phyloP scores from a whole-genome alignment of 1,140 invertebrate genomes.

The Drosophila persimilis region DNA sequence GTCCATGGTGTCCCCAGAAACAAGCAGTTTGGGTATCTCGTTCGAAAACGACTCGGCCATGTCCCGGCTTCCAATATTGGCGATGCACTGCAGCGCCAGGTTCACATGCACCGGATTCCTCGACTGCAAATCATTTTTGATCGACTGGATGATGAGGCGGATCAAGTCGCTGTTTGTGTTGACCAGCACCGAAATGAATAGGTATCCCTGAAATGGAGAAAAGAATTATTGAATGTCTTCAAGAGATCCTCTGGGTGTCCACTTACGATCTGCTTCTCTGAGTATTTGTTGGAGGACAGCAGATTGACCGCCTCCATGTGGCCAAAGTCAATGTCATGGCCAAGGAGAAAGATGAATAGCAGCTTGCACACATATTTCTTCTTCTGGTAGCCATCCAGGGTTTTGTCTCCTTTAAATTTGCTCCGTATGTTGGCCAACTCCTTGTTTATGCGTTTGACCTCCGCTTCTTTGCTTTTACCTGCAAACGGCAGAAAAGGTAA shows the following conservation, averaged over 20 bases:
- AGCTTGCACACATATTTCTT: constrained; percentile 99
- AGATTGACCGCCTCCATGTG: constrained; percentile 99
- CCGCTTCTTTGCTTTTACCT: constrained; percentile 99
- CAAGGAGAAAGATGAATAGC: constrained; percentile 98
- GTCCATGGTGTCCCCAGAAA: constrained; percentile 99
- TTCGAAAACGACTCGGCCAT: constrained; percentile 99
- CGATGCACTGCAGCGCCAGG: constrained; percentile 99
- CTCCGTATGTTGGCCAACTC: constrained; percentile 99
- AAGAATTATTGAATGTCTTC: constrained; percentile 19
- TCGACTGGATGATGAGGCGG: constrained; percentile 99
- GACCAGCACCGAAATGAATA: constrained; percentile 99
- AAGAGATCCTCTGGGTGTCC: background rate
- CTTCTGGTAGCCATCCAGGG: constrained; percentile 99
- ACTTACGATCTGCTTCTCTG: constrained; percentile 99
- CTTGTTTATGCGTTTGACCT: constrained; percentile 99
- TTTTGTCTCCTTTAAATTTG: constrained; percentile 99
- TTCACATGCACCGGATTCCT: constrained; percentile 99
- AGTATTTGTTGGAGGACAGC: constrained; percentile 99
- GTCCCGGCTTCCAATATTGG: constrained; percentile 99
- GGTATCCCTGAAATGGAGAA: constrained; percentile 91
- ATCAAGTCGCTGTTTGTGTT: constrained; percentile 99
- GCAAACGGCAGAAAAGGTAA: constrained; percentile 42
- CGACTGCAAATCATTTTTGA: constrained; percentile 99
- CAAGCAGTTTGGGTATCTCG: constrained; percentile 98
- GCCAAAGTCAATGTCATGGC: constrained; percentile 99